Conservation (phyloP, 1,140 invertebrate genomes). For the Camponotus pennsylvanicus region DNA sequence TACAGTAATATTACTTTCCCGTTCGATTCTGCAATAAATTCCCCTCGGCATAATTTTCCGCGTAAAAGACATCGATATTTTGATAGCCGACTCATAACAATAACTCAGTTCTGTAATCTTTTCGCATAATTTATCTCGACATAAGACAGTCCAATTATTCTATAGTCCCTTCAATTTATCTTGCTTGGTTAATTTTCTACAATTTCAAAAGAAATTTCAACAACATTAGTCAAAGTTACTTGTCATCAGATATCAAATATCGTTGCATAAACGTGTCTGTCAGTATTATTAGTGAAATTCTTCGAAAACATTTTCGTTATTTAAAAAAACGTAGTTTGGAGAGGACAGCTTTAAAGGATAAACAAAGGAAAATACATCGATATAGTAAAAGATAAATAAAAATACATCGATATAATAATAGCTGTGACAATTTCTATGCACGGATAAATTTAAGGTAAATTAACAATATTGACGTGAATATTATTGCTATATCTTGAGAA, state of each 20-base stretch:
- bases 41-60: background rate
- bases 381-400: too few species aligned
- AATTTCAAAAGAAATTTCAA: constrained; percentile 22
- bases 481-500: background rate
- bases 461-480: background rate
- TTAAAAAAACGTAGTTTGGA: background rate
- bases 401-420: background rate
- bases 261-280: background rate
- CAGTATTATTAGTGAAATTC: background rate
- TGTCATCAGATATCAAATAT: constrained; percentile 1
- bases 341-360: background rate
- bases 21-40: background rate
- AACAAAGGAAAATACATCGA: too few species aligned
- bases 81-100: constrained; percentile 43
- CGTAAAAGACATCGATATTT: constrained; percentile 41
- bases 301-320: background rate
- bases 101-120: constrained; percentile 53
- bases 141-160: constrained; percentile 50
- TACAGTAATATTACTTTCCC: constrained; percentile 5
- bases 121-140: constrained; percentile 32
- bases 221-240: constrained; percentile 13
- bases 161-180: constrained; percentile 49
- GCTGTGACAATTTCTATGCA: background rate
- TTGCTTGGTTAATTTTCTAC: constrained; percentile 45
- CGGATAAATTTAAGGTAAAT: background rate